A percentile compares a stretch with the other conserved stretches of the same genome.
Conservation (phyloP, 2,113 vertebrate genomes). For the Columba livia region DNA sequence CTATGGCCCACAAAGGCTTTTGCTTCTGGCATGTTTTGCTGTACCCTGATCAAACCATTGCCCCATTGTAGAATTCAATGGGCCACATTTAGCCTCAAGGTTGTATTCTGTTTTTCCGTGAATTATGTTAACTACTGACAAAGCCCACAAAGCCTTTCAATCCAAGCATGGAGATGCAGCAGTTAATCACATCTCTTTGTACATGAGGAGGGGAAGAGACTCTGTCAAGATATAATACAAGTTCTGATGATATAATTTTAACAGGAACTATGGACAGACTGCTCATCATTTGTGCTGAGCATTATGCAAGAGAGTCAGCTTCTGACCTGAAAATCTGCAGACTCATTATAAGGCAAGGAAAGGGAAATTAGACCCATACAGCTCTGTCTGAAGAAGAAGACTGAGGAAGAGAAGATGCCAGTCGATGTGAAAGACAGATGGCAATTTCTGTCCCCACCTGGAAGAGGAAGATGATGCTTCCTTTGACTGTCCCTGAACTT, state of each 20-base stretch:
- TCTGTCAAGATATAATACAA: slow-evolving; percentile 20
- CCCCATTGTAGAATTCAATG: slow-evolving; percentile 28
- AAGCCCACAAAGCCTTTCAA: slow-evolving; percentile 4
- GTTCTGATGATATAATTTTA: slow-evolving; percentile 41
- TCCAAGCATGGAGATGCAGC: slow-evolving; percentile 20
- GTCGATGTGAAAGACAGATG: background rate
- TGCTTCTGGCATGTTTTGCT: slow-evolving; percentile 19
- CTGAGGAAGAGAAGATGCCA: background rate
- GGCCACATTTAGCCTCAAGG: slow-evolving; percentile 47
- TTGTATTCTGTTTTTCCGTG: slow-evolving; percentile 24
- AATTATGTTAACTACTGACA: slow-evolving; percentile 36
- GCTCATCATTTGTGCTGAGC: background rate
- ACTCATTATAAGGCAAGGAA: slow-evolving; percentile 16
- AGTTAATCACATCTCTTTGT: slow-evolving; percentile 49
- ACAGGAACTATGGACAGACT: slow-evolving; percentile 35
- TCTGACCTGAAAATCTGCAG: slow-evolving; percentile 41
- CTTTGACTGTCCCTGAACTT: accelerated
- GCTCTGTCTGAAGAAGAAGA: background rate
- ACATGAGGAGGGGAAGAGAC: background rate
- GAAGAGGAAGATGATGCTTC: background rate
- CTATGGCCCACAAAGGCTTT: slow-evolving; percentile 20
- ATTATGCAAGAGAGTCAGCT: slow-evolving; percentile 44
- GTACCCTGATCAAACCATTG: background rate
- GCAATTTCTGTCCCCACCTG: background rate
- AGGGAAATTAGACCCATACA: background rate